Conservation (phyloP, 2,797 vertebrate genomes). For the Peromyscus eremicus region DNA sequence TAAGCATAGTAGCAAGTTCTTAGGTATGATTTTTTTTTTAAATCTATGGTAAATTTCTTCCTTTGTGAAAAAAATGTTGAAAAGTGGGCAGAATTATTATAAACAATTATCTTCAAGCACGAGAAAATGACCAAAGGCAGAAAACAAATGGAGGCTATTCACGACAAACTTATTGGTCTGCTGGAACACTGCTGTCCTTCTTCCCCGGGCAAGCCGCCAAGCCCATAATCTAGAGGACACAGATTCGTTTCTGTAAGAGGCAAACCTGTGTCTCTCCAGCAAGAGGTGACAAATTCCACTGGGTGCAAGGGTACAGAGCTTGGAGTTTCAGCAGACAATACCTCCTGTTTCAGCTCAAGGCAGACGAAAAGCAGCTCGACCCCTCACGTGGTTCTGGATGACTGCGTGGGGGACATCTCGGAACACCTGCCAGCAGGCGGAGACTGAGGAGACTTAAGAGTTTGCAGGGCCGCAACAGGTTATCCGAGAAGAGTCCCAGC, state of each 20-base stretch:
- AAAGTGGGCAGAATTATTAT: neutral
- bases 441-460: neutral
- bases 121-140: neutral
- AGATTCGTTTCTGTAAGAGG: neutral
- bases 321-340: neutral
- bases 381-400: neutral
- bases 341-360: neutral
- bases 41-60: slow-evolving; percentile 30
- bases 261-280: neutral
- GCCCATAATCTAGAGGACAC: neutral
- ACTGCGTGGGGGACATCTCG: neutral
- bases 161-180: neutral
- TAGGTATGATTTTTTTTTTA: neutral
- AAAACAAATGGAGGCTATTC: neutral
- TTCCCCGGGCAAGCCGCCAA: neutral
- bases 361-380: neutral
- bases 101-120: neutral
- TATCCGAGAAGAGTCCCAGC: neutral
- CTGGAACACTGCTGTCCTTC: neutral
- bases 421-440: neutral
- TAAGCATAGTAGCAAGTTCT: neutral
- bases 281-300: neutral
- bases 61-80: neutral
- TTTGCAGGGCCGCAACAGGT: neutral
- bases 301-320: neutral